A percentile compares a stretch with the other conserved stretches of the same genome.
Conservation (phyloP, 2,113 vertebrate genomes). For the Oncorhynchus tshawytscha region DNA sequence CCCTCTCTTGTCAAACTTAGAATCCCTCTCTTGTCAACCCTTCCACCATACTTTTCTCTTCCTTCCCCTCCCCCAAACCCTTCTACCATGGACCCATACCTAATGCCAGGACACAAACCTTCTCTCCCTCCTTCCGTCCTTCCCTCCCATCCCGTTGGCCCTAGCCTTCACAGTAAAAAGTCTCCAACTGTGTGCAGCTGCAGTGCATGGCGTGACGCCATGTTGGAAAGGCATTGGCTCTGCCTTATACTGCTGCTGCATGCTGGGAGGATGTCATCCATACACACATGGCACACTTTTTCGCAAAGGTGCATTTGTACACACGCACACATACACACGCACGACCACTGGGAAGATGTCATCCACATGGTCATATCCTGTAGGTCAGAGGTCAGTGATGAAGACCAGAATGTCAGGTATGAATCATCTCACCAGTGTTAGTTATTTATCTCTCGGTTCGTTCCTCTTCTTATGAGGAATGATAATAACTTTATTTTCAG, state of each 20-base stretch:
- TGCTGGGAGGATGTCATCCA: constrained; percentile 45
- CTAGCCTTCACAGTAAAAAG: constrained; percentile 47
- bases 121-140: constrained; percentile 13
- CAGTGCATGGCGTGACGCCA: constrained; percentile 54
- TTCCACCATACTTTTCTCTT: constrained; percentile 1
- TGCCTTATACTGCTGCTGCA: constrained; percentile 26
- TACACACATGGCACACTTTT: not conserved
- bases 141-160: constrained; percentile 13
- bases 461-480: too few species aligned
- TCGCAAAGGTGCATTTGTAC: not conserved
- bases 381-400: too few species aligned
- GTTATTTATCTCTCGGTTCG: too few species aligned
- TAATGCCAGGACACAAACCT: constrained; percentile 7
- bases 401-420: too few species aligned
- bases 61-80: not conserved
- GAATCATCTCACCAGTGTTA: too few species aligned
- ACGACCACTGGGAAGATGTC: constrained; percentile 1
- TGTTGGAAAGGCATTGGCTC: constrained; percentile 61
- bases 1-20: not conserved
- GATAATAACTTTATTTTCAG: too few species aligned
- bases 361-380: not conserved
- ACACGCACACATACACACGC: not conserved
- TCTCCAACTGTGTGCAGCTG: constrained; percentile 78
- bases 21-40: not conserved
- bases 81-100: not conserved